These are phyloP conservation scores for Ovis canadensis DNA, from an alignment of 2,113 vertebrate species.

Conservation along the genomic window DNA sequence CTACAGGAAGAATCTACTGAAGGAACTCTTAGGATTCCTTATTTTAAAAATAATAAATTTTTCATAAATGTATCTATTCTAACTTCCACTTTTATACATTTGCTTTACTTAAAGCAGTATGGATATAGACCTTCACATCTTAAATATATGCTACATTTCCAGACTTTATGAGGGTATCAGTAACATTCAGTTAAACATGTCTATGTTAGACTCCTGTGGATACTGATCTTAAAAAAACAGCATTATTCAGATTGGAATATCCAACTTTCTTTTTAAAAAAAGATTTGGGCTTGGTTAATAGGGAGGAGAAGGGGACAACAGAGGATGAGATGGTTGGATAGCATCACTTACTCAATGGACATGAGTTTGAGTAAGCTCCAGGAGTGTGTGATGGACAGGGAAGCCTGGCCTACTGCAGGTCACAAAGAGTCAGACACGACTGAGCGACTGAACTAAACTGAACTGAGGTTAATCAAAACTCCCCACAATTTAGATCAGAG, in stretches of 20 bases:
- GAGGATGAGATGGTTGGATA: too few relatives aligned
- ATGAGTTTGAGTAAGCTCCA: too few relatives aligned
- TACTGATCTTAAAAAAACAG: background rate
- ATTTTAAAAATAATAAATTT: background rate
- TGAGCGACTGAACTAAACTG: too few relatives aligned
- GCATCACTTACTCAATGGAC: fast-evolving
- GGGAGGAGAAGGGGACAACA: background rate
- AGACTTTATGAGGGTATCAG: background rate
- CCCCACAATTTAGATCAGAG: background rate
- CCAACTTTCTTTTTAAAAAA: background rate
- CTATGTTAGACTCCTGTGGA: background rate
- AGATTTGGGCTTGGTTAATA: background rate
- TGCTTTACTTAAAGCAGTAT: background rate
- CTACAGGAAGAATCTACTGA: background rate
- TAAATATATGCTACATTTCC: background rate
- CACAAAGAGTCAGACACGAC: too few relatives aligned
- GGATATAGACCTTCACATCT: background rate
- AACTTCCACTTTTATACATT: background rate
- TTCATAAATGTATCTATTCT: background rate
- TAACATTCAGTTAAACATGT: background rate
- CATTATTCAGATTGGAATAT: background rate
- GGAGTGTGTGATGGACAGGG: background rate
- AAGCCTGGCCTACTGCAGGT: background rate
- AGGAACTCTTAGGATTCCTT: background rate
- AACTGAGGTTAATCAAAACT: background rate